Conservation (phyloP, 2,113 vertebrate genomes). For the Callionymus lyra region DNA sequence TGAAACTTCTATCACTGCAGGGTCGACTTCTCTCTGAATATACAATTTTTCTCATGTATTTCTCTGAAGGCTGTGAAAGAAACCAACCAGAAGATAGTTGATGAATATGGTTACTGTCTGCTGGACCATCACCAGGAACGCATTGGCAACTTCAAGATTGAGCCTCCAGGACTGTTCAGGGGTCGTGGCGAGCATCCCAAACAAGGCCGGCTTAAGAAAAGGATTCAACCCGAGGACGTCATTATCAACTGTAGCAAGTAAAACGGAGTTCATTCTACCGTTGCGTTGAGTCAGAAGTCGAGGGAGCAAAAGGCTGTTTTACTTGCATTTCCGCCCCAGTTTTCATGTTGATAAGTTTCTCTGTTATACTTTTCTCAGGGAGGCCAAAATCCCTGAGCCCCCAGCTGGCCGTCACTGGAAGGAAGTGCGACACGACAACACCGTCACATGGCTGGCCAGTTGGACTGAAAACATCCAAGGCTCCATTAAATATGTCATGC, state of each 20-base stretch:
- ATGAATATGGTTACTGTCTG: conserved; percentile 64
- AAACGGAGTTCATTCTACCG: conserved; percentile 7
- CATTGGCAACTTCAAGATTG: conserved; percentile 63
- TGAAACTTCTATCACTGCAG: background rate
- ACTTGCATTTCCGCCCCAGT: no score
- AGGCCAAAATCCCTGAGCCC: conserved; percentile 46
- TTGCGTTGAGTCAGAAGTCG: no score
- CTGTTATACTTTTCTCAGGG: conserved; percentile 14
- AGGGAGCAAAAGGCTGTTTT: background rate
- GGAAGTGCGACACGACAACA: conserved; percentile 54
- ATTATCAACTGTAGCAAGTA: conserved; percentile 63
- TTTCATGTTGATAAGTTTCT: background rate
- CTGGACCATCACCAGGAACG: conserved; percentile 57
- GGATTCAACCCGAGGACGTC: conserved; percentile 63
- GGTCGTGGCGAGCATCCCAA: conserved; percentile 64
- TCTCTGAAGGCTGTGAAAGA: conserved; percentile 51
- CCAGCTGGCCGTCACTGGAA: conserved; percentile 62
- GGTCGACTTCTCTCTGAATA: background rate
- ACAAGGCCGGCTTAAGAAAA: conserved; percentile 66
- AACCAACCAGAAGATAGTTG: conserved; percentile 55
- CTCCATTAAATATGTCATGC: conserved; percentile 60
- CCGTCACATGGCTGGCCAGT: conserved; percentile 55
- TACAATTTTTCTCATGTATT: background rate
- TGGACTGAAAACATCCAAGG: conserved; percentile 63
- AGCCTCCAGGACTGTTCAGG: conserved; percentile 59